Percentiles rank a stretch among this genome's conserved stretches.
These are phyloP conservation scores for Nycteola revayana DNA, from an alignment of 2,888 invertebrate species.

Conservation along the genomic window DNA sequence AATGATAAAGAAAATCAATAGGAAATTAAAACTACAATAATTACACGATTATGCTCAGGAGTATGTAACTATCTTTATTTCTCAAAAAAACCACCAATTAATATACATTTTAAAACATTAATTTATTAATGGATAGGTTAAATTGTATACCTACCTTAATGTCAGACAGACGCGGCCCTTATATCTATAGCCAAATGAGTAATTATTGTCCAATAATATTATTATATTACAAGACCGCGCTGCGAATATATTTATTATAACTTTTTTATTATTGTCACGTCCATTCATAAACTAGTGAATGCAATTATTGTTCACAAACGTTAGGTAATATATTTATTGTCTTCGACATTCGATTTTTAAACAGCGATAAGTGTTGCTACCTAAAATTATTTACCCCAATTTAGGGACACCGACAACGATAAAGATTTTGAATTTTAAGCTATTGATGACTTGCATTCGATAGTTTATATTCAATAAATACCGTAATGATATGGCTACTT, in stretches of 20 bases:
- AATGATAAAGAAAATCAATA: no score
- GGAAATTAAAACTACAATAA: slow-evolving; percentile 38
- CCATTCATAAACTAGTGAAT: slow-evolving; percentile 31
- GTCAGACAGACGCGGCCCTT: slow-evolving; percentile 42
- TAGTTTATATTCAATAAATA: slow-evolving; percentile 19
- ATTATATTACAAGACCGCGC: slow-evolving; percentile 33
- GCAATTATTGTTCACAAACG: no score
- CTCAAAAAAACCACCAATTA: slow-evolving; percentile 73
- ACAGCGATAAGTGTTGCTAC: slow-evolving; percentile 10
- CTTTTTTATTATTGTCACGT: slow-evolving; percentile 23
- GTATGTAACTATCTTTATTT: slow-evolving; percentile 78
- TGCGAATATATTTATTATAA: slow-evolving; percentile 19
- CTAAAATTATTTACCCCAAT: slow-evolving; percentile 6
- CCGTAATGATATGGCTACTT: slow-evolving; percentile 29
- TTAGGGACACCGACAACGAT: no score
- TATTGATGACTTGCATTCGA: slow-evolving; percentile 35
- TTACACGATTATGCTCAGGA: slow-evolving; percentile 70
- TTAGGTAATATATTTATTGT: no score
- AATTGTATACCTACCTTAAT: slow-evolving; percentile 50
- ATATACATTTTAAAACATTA: slow-evolving; percentile 73
- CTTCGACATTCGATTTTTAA: no score
- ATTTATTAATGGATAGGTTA: slow-evolving; percentile 52
- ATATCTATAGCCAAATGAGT: slow-evolving; percentile 21
- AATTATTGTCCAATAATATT: slow-evolving; percentile 39
- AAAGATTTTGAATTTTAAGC: no score